Percentiles rank a stretch among this genome's conserved stretches.
These are phyloP conservation scores for Caranx melampygus DNA, from an alignment of 2,113 vertebrate species.

Conservation along the genomic window DNA sequence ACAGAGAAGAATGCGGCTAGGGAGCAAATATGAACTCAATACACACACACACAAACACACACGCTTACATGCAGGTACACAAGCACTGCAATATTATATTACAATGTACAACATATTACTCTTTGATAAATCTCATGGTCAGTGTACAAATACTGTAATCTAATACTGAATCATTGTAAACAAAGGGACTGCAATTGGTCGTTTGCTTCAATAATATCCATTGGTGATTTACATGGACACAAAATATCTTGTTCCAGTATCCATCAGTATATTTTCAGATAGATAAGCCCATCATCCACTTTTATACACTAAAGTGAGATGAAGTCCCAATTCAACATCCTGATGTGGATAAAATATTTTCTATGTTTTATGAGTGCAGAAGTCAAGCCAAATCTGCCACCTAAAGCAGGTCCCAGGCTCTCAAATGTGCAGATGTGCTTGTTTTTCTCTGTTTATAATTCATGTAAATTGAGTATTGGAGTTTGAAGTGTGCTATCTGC, in stretches of 20 bases:
- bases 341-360: not conserved
- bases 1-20: conserved; percentile 72
- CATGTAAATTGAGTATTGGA: not conserved
- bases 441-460: not conserved
- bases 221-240: not conserved
- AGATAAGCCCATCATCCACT: not conserved
- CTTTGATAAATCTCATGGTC: conserved; percentile 12
- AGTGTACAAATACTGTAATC: not conserved
- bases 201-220: not conserved
- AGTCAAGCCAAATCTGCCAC: not conserved
- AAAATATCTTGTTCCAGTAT: not conserved
- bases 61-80: conserved; percentile 8
- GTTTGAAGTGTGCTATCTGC: not conserved
- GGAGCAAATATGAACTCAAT: conserved; percentile 66
- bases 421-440: not conserved
- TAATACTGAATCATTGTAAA: not conserved
- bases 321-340: not conserved
- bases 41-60: conserved; percentile 35
- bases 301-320: too few relatives aligned
- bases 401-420: not conserved
- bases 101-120: conserved; percentile 27
- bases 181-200: not conserved
- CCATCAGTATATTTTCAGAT: conserved; percentile 1
- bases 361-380: not conserved
- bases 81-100: conserved; percentile 39